A percentile compares a stretch with the other conserved stretches of the same genome.
phyloP scores from a whole-genome alignment of 2,113 vertebrate species.

The Aplodontia rufa region DNA sequence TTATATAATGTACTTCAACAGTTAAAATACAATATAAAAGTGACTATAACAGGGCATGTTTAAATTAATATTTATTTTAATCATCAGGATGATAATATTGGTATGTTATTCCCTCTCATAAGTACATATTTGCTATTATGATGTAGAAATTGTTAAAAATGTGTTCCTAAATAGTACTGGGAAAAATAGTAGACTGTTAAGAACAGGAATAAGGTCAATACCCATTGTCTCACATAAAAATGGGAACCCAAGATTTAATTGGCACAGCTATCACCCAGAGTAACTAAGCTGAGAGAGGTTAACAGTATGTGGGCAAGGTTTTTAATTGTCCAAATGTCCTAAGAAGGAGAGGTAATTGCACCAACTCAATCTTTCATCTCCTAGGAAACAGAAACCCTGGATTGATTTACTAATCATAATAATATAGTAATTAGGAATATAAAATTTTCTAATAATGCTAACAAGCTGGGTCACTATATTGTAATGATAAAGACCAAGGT shows the following conservation, averaged over 20 bases:
- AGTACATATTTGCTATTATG: neutral
- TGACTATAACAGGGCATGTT: neutral
- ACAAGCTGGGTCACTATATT: neutral
- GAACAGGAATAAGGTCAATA: neutral
- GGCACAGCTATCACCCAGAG: neutral
- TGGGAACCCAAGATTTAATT: conserved; percentile 15
- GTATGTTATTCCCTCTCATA: neutral
- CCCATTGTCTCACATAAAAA: conserved; percentile 39
- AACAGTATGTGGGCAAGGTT: neutral
- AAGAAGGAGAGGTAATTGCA: conserved; percentile 34
- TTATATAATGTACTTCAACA: neutral
- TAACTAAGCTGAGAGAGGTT: conserved; percentile 1
- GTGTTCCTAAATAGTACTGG: neutral
- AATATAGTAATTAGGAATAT: conserved; percentile 53
- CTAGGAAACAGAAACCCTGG: conserved; percentile 37
- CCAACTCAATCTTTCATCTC: conserved; percentile 34
- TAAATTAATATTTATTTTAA: neutral
- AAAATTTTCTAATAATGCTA: conserved; percentile 51
- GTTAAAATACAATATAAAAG: neutral
- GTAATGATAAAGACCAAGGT: neutral
- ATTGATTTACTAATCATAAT: conserved; percentile 43
- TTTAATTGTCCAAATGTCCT: conserved; percentile 32
- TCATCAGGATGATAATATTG: neutral
- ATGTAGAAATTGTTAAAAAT: neutral
- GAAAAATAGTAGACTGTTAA: conserved; percentile 3